A percentile compares a stretch with the other conserved stretches of the same genome.
Evolutionary conservation across 2,113 vertebrate genomes (phyloP).

Genomic region (Malurus melanocephalus): DNA sequence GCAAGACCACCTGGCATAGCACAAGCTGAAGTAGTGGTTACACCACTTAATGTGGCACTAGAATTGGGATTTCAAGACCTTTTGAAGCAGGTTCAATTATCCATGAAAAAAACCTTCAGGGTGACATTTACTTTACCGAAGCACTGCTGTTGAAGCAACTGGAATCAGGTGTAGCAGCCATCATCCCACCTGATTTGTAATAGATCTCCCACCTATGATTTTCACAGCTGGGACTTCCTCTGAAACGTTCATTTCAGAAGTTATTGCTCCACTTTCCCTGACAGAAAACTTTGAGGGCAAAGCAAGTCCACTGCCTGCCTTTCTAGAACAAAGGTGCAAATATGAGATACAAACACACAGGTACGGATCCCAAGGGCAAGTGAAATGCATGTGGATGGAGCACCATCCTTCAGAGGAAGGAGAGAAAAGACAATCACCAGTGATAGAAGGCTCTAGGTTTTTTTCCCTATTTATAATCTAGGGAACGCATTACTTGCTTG

Average conservation of each 20-base stretch:
- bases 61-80: background rate
- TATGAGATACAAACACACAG: fast-evolving
- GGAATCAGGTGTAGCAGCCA: background rate
- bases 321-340: background rate
- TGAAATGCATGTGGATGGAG: fast-evolving
- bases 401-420: background rate
- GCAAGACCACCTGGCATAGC: background rate
- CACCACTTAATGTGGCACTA: background rate
- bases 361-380: background rate
- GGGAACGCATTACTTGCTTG: background rate
- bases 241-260: background rate
- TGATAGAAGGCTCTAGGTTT: background rate
- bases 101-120: background rate
- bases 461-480: background rate
- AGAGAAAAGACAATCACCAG: background rate
- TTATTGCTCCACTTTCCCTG: background rate
- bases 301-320: background rate
- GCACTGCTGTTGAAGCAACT: background rate
- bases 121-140: background rate
- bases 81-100: background rate
- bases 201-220: background rate
- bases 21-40: background rate
- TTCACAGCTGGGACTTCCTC: background rate
- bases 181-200: background rate
- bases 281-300: background rate